Percentiles rank a stretch among this genome's conserved stretches.
Conservation (phyloP, 2,797 vertebrate genomes). For the Neosalanx taihuensis region DNA sequence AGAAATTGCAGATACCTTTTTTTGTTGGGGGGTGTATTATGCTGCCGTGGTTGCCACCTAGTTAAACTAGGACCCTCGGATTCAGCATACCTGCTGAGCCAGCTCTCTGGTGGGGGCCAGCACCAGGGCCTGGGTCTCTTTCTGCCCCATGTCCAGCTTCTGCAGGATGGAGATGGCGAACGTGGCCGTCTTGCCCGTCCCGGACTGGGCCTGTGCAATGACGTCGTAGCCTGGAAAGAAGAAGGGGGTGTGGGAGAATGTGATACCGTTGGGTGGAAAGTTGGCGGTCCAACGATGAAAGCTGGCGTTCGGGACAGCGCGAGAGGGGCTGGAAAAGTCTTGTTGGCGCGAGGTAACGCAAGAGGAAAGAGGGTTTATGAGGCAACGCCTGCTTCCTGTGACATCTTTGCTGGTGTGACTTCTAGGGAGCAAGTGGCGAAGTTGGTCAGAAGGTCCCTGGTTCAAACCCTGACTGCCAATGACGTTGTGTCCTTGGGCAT, state of each 20-base stretch:
- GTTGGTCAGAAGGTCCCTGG: too few species aligned
- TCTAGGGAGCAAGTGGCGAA: too few species aligned
- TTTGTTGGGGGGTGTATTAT: constrained; percentile 6
- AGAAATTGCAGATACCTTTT: neutral
- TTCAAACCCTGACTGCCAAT: too few species aligned
- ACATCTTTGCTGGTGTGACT: too few species aligned
- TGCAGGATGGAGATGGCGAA: constrained; percentile 92
- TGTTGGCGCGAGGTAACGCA: too few species aligned
- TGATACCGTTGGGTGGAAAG: neutral
- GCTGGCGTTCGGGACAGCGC: constrained; percentile 28
- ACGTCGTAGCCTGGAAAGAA: constrained; percentile 84
- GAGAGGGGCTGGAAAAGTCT: too few species aligned
- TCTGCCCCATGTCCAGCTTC: constrained; percentile 86
- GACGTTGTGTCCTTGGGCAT: too few species aligned
- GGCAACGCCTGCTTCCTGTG: too few species aligned
- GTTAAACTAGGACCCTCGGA: constrained; percentile 24
- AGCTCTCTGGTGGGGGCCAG: constrained; percentile 88
- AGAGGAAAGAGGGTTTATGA: too few species aligned
- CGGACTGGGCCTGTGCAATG: constrained; percentile 89
- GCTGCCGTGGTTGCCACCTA: constrained; percentile 19
- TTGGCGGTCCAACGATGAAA: too few species aligned
- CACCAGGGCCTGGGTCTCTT: constrained; percentile 87
- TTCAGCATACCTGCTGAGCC: constrained; percentile 82
- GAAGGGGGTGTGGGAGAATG: neutral
- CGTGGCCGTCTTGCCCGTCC: constrained; percentile 88